Percentiles rank a stretch among this genome's conserved stretches.
Conservation (phyloP, 2,113 vertebrate genomes). For the Heliornis fulica region DNA sequence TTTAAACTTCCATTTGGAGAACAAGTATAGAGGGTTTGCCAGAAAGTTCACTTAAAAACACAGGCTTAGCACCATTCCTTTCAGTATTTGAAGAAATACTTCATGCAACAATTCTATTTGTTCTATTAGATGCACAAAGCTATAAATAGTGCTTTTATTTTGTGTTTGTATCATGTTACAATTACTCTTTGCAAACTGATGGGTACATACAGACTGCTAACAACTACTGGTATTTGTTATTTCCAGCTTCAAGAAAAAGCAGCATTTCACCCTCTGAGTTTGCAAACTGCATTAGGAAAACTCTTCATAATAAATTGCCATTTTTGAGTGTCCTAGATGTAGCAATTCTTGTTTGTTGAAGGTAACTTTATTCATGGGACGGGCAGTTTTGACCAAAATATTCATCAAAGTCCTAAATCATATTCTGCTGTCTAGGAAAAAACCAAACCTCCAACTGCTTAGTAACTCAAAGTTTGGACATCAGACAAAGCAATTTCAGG, state of each 20-base stretch:
- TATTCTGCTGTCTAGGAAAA: not conserved
- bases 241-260: not conserved
- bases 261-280: not conserved
- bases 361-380: not conserved
- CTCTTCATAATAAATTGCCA: not conserved
- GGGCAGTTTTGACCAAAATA: not conserved
- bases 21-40: not conserved
- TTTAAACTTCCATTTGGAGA: not conserved
- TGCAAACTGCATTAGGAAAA: not conserved
- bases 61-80: not conserved
- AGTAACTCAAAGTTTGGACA: not conserved
- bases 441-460: not conserved
- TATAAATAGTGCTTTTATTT: not conserved
- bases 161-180: not conserved
- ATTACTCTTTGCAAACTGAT: not conserved
- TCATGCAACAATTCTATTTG: not conserved
- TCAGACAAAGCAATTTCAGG: not conserved
- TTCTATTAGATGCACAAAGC: not conserved
- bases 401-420: not conserved
- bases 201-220: not conserved
- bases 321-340: not conserved
- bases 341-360: not conserved
- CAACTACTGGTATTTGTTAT: not conserved
- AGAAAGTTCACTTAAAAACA: not conserved
- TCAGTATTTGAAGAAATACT: not conserved